Base-by-base conservation (phyloP, 1,140 invertebrate genomes). In the Drosophila pruinosa region DNA sequence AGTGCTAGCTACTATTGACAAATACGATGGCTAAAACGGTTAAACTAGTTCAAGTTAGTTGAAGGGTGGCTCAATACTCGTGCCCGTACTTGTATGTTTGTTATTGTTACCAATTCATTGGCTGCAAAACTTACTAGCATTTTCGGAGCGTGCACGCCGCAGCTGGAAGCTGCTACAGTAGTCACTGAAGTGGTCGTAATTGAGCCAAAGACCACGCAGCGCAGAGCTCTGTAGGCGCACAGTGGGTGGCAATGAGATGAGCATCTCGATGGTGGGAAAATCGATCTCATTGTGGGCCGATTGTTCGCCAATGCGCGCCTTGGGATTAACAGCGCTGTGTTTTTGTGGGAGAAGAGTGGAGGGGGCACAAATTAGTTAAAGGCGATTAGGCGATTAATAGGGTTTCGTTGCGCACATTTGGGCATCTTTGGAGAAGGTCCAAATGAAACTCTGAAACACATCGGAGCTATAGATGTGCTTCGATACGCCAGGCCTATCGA, bases 171-270 rank as follows among this genome's bases (percentile, higher is more conserved):
- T 92, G 2, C 67, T 73, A 70, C 92, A 91, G 6, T 91, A 89
- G 56, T 93, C 92, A 62, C 92, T 93, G 14, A 92, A 93, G 85
- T 94, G 94, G 70, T 95, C 94, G 69, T 94, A 94, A 56, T 92
- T 92, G 3, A 94, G 59, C 92, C 94, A 94, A 39, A 95, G 90
- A 4, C 92, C 92, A 38, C 94, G 91, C 14, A 95, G 80, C 0
- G 94, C 93, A 22, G 93, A 92, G 24, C 92, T 92, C 41, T 93
- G 92, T 15, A 93, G 92, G 41, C 92, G 89, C 0, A 94, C 77
- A 5, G 93, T 92, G 8, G 91, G 61, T 0, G 95, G 94, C 70
- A 95, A 90, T 5, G 93, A 92, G 1, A 95, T 83, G 3, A 91
- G 90, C 56, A 95, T 80, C 7, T 93, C 91, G 22, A 94, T 88